Base-by-base conservation (phyloP, 2,113 vertebrate species). In the Oreotrochilus melanogaster region DNA sequence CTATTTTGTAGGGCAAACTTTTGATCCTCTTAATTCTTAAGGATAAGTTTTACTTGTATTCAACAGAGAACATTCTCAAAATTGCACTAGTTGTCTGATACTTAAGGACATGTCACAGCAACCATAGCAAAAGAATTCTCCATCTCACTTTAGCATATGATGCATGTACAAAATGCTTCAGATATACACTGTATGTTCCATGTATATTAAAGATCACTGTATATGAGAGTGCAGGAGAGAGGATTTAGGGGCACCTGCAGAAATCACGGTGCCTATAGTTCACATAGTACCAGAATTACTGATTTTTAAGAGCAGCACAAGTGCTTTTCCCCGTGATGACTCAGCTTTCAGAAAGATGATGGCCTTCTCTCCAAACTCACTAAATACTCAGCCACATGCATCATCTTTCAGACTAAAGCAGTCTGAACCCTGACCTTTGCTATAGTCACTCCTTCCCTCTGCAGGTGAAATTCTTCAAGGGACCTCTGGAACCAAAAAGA, bases 1-100 rank as follows among this genome's bases (percentile, higher is more conserved):
- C 22, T 5, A 7, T 62, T 90, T 83, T 73, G 58, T 45, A 65
- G 54, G 58, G 50, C 71, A 88, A 53, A 14, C 17, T 73, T 91
- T 92, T 65, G 78, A 54, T 10, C 35, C 50, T 50, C 54, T 66
- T 35, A 72, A 35, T 25, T 69, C 81, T 80, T 72, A 62, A 73
- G 25, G 42, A 39, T 42, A 76, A 53, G 22, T 54, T 86, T 92
- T 37, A 85, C 14, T 54, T 31, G 33, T 54, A 42, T 28, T 86
- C 47, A 91, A 51, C 42, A 72, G 50, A 82, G 42, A 71, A 64
- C 18, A 61, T 65, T 82, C 67, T 83, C 35, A 78, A 80, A 61
- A 90, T 1, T 0, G 39, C 71, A 86, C 61, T 31, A 43, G 18
- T 23, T 45, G 11, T 48, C 78, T 57, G 1, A 56, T 72, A 78